These are phyloP conservation scores for Seriola rivoliana DNA, from an alignment of 2,113 vertebrate genomes.

Conservation along the genomic window DNA sequence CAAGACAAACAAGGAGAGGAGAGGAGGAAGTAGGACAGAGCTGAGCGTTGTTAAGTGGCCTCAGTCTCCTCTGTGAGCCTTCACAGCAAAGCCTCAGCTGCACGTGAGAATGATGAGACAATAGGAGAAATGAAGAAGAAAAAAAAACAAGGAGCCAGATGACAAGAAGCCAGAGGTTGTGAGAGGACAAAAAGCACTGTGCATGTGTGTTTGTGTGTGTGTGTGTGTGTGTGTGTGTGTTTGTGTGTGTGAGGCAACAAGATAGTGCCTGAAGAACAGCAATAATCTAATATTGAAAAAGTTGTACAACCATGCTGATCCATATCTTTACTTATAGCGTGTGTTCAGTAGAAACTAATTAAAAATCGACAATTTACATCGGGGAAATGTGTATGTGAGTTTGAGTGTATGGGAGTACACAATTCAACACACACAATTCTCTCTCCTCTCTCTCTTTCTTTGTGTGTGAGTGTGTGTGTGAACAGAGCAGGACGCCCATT, in stretches of 20 bases:
- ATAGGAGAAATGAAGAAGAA: conserved; percentile 12
- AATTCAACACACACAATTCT: conserved; percentile 12
- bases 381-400: conserved; percentile 34
- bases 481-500: conserved; percentile 76
- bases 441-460: conserved; percentile 19
- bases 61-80: conserved; percentile 16
- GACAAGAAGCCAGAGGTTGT: conserved; percentile 39
- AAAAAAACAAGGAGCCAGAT: conserved; percentile 4
- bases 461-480: conserved; percentile 76
- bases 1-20: conserved; percentile 13
- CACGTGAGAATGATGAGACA: conserved; percentile 41
- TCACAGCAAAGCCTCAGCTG: conserved; percentile 31
- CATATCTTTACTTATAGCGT: conserved; percentile 1
- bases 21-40: conserved; percentile 3
- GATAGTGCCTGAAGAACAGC: conserved; percentile 6
- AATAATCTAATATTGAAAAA: not conserved
- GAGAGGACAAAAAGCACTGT: conserved; percentile 17
- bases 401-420: conserved; percentile 31
- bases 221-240: not conserved
- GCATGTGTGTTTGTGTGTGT: conserved; percentile 3
- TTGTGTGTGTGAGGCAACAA: conserved; percentile 3
- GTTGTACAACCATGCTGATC: not conserved
- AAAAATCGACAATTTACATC: conserved; percentile 7
- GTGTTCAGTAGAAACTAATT: conserved; percentile 21
- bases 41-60: not conserved